Percentiles rank a stretch among this genome's conserved stretches.
Evolutionary conservation across 2,888 invertebrate genomes (phyloP).

Genomic region (Ganaspis brasiliensis): DNA sequence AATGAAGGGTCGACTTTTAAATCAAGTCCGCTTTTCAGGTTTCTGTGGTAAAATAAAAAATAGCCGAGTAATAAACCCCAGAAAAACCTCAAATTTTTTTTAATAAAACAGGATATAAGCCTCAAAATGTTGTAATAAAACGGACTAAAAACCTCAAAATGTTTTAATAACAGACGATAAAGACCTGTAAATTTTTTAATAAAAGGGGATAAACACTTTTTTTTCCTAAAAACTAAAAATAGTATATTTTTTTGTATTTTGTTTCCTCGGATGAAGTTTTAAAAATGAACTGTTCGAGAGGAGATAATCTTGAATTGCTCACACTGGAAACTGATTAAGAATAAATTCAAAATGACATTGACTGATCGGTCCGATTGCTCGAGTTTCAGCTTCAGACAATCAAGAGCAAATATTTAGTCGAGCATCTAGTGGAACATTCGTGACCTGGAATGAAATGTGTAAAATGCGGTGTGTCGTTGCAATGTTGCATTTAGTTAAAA

Average conservation of each 20-base stretch:
- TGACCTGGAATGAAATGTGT: conserved; percentile 46
- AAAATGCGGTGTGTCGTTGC: conserved; percentile 40
- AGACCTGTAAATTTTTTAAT: too few species aligned
- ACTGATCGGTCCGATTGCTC: conserved; percentile 29
- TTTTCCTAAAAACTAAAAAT: neutral
- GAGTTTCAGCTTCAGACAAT: conserved; percentile 16
- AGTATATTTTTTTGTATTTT: neutral
- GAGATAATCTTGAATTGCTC: conserved; percentile 13
- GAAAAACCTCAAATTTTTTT: neutral
- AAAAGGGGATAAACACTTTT: too few species aligned
- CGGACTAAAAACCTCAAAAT: too few species aligned
- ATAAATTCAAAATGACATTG: neutral
- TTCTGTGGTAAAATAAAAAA: neutral
- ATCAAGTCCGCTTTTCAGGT: neutral
- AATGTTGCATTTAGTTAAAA: conserved; percentile 1
- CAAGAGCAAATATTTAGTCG: conserved; percentile 30
- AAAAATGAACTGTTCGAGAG: neutral
- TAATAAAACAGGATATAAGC: too few species aligned
- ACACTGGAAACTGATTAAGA: conserved; percentile 15
- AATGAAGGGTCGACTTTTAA: neutral
- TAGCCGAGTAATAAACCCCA: neutral
- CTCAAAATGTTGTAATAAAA: too few species aligned
- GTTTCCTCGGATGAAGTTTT: neutral
- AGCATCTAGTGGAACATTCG: conserved; percentile 1
- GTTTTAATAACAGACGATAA: too few species aligned